Percentiles rank a stretch among this genome's conserved stretches.
Conservation (phyloP, 1,140 invertebrate genomes). For the Achatina immaculata region DNA sequence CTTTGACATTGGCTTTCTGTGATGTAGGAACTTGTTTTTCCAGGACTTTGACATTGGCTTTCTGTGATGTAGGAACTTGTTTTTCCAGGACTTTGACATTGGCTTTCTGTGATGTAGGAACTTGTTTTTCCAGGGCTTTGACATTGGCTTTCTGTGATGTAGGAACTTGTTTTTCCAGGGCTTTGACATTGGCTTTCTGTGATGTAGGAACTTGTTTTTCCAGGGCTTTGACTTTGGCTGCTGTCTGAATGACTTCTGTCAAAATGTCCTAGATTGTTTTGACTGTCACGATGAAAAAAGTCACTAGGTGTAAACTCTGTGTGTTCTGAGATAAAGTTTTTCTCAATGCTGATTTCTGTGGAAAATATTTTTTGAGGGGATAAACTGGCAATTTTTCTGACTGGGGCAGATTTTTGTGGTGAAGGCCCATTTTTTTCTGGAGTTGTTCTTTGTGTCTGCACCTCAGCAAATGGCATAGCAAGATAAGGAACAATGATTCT, state of each 20-base stretch:
- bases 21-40: background rate
- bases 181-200: too few relatives aligned
- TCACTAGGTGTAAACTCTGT: background rate
- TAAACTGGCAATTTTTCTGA: slow-evolving; percentile 2
- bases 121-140: too few relatives aligned
- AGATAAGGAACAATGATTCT: background rate
- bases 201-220: background rate
- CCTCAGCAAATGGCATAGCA: background rate
- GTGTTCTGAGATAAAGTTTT: background rate
- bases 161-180: background rate
- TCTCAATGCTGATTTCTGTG: background rate
- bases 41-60: too few relatives aligned
- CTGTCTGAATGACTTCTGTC: background rate
- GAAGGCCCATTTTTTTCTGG: background rate
- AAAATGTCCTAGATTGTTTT: background rate
- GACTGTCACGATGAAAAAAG: background rate
- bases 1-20: too few relatives aligned
- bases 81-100: too few relatives aligned
- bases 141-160: too few relatives aligned
- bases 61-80: background rate
- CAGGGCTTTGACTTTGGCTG: too few relatives aligned
- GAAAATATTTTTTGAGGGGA: background rate
- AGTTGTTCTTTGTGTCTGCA: background rate
- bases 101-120: background rate
- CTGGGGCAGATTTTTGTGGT: background rate